Conservation (phyloP, 1,140 invertebrate genomes). For the Drosophila ananassae region DNA sequence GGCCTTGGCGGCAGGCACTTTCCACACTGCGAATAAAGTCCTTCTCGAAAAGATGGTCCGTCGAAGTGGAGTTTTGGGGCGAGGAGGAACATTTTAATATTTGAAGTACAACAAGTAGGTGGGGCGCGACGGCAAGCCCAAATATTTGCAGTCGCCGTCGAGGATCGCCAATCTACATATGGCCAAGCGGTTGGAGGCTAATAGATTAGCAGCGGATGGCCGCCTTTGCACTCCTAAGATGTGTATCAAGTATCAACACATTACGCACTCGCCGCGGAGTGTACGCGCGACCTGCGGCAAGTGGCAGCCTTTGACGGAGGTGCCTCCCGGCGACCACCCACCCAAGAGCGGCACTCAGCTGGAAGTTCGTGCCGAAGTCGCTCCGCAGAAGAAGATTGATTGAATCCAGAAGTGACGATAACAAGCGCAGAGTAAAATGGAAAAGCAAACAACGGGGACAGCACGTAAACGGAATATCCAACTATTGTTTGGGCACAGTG, state of each 20-base stretch:
- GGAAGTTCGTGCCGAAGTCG: slow-evolving; percentile 53
- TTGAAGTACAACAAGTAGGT: slow-evolving; percentile 1
- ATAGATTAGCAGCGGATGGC: slow-evolving; percentile 62
- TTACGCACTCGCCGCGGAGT: slow-evolving; percentile 49
- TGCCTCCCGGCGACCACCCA: neutral
- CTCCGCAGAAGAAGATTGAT: slow-evolving; percentile 73
- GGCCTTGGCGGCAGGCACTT: slow-evolving; percentile 7
- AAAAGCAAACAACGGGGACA: slow-evolving; percentile 67
- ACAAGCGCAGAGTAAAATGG: slow-evolving; percentile 72
- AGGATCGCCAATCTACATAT: slow-evolving; percentile 71
- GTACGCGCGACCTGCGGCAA: slow-evolving; percentile 5
- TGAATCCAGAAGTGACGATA: slow-evolving; percentile 80
- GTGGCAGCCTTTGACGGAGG: neutral
- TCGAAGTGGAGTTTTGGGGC: neutral
- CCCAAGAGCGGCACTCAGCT: slow-evolving; percentile 58
- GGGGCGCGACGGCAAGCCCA: slow-evolving; percentile 12
- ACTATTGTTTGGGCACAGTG: slow-evolving; percentile 53
- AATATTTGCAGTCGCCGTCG: slow-evolving; percentile 63
- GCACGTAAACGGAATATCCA: slow-evolving; percentile 60
- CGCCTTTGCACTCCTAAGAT: slow-evolving; percentile 38
- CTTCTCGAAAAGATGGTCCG: neutral
- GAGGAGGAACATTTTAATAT: neutral
- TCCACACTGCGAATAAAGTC: neutral
- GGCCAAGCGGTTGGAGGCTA: slow-evolving; percentile 74
- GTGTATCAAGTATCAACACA: slow-evolving; percentile 60